Evolutionary conservation across 2,888 invertebrate genomes (phyloP), one percentile per base, ranked within the genome.

Genomic region (Deroplatys truncata): DNA sequence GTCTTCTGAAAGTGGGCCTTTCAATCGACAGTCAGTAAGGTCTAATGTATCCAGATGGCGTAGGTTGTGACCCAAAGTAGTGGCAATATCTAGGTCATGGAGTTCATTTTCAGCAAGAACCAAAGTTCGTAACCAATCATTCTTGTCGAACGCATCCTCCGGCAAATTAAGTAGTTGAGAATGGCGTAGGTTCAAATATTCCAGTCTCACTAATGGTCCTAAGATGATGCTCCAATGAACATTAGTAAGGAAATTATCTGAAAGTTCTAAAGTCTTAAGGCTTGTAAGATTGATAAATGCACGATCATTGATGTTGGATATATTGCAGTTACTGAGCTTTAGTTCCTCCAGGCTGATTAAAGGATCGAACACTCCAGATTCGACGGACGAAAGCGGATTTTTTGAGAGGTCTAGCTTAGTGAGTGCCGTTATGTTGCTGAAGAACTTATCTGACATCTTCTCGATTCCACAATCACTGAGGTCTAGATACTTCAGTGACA

Each of bases 331-430:
- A 92, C 96, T 96, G 89, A 96, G 93, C 92, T 95, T 96, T 25
- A 97, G 93, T 85, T 95, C 95, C 92, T 96, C 96, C 49, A 96
- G 93, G 92, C 95, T 95, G n/a, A 94, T 94, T 83, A 96, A 93
- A 28, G 95, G 95, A 91, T 96, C 95, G 91, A 96, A 96, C 2
- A 95, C 94, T 43, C 95, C 95, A 0, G 94, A 93, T 85, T 95
- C 94, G 86, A 96, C 93, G 15, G 93, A 93, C 90, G 93, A 93
- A 1, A 97, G 93, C 5, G 96, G 96, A 93, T 97, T 97, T 90
- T 95, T 94, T 8, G 96, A 96, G 16, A 97, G 93, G 92, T 96
- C 96, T n/a, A 96, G 93, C n/a, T 95, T 95, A 90, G 95, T 96
- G 29, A 96, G 93, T 20, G 96, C 94, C 1, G 96, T 95, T 84